Conservation (phyloP, 2,888 invertebrate species). For the Punctoribates punctum region DNA sequence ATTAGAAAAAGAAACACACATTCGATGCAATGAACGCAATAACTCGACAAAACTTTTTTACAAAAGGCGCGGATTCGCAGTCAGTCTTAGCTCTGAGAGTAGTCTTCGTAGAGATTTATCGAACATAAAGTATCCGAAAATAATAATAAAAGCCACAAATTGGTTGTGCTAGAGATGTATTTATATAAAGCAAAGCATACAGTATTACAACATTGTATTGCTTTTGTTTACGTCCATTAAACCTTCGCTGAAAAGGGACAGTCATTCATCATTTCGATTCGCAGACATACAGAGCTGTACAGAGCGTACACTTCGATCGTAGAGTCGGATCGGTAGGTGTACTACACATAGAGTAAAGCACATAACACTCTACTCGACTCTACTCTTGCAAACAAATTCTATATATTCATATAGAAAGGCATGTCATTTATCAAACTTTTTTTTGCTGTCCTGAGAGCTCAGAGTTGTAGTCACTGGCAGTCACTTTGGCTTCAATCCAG, state of each 20-base stretch:
- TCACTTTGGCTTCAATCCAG: neutral
- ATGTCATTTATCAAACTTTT: constrained; percentile 23
- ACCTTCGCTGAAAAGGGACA: constrained; percentile 8
- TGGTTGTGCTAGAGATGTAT: constrained; percentile 8
- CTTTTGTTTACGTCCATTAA: constrained; percentile 29
- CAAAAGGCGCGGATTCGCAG: neutral
- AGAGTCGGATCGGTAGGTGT: neutral
- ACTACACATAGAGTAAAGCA: neutral
- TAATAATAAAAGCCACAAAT: constrained; percentile 27
- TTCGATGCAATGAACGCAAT: neutral
- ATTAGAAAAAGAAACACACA: neutral
- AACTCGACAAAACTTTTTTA: neutral
- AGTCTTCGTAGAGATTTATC: constrained; percentile 17
- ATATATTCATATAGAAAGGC: constrained; percentile 18
- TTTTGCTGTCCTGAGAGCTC: constrained; percentile 1
- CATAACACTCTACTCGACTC: neutral
- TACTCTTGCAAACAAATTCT: neutral
- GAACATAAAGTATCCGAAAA: constrained; percentile 19
- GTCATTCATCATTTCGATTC: constrained; percentile 20
- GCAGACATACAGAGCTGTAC: neutral
- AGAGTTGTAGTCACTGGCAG: neutral
- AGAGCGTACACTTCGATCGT: neutral
- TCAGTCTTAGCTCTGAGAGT: neutral
- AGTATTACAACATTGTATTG: constrained; percentile 17
- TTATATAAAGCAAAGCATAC: neutral